phyloP scores from a whole-genome alignment of 1,140 invertebrate species.

The Vanessa atalanta region DNA sequence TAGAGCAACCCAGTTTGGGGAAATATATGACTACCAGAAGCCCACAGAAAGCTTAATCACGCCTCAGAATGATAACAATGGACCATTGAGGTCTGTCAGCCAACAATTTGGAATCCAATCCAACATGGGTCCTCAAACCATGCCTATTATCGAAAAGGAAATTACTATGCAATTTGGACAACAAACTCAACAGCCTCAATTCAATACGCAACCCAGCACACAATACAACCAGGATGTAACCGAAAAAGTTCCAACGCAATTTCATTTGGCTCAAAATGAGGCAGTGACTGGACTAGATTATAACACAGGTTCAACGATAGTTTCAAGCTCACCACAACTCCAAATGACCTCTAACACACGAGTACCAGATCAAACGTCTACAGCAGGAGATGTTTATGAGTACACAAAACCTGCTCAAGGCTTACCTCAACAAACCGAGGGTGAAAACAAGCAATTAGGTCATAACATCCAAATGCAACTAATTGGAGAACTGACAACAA shows the following conservation, averaged over 20 bases:
- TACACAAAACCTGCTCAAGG: constrained; percentile 36
- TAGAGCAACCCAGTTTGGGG: not conserved
- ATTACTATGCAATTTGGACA: not conserved
- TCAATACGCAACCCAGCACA: not conserved
- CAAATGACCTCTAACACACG: not conserved
- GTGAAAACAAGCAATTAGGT: not conserved
- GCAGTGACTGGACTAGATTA: not conserved
- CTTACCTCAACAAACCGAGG: constrained; percentile 34
- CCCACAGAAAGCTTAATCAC: constrained; percentile 8
- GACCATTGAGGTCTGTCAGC: not conserved
- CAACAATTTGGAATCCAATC: not conserved
- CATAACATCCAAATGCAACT: constrained; percentile 17
- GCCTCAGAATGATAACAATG: not conserved
- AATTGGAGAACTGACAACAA: not conserved
- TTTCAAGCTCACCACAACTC: not conserved
- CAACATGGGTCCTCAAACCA: not conserved
- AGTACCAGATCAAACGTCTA: not conserved
- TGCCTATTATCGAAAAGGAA: not conserved
- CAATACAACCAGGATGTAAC: not conserved
- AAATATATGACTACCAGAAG: constrained; percentile 20
- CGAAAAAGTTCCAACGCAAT: not conserved
- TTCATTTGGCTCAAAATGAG: not conserved
- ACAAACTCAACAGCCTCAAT: not conserved
- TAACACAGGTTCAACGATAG: constrained; percentile 1
- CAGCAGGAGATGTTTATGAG: constrained; percentile 34